Conservation (phyloP, 1,140 invertebrate genomes). For the Paralvinella palmiformis region DNA sequence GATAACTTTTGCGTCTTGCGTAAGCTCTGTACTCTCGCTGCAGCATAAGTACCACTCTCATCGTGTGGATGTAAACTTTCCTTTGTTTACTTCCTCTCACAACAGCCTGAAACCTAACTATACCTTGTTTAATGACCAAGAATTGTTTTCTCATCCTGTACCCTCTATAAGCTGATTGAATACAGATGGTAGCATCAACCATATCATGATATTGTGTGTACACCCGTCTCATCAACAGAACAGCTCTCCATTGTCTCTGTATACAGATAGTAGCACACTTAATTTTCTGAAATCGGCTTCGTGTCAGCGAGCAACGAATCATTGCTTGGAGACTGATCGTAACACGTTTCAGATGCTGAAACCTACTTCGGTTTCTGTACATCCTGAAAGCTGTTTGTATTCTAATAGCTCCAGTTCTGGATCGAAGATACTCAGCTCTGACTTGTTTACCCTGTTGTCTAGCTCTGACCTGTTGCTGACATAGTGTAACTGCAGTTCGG, state of each 20-base stretch:
- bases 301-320: background rate
- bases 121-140: no score
- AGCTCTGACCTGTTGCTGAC: no score
- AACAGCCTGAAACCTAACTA: conserved; percentile 25
- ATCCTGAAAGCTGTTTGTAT: no score
- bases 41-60: background rate
- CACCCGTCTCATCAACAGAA: conserved; percentile 2
- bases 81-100: conserved; percentile 22
- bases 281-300: conserved; percentile 13
- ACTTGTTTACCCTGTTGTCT: no score
- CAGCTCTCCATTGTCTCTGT: conserved; percentile 18
- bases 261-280: conserved; percentile 18
- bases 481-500: no score
- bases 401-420: no score
- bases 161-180: conserved; percentile 26
- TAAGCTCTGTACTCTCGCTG: background rate
- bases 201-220: background rate
- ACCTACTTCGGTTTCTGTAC: no score
- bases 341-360: conserved; percentile 3
- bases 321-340: background rate
- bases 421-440: no score
- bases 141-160: background rate
- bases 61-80: conserved; percentile 18
- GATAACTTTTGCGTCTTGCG: background rate
- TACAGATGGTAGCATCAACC: conserved; percentile 14